Evolutionary conservation across 1,140 invertebrate genomes (phyloP).

Genomic region (Helicoverpa armigera): DNA sequence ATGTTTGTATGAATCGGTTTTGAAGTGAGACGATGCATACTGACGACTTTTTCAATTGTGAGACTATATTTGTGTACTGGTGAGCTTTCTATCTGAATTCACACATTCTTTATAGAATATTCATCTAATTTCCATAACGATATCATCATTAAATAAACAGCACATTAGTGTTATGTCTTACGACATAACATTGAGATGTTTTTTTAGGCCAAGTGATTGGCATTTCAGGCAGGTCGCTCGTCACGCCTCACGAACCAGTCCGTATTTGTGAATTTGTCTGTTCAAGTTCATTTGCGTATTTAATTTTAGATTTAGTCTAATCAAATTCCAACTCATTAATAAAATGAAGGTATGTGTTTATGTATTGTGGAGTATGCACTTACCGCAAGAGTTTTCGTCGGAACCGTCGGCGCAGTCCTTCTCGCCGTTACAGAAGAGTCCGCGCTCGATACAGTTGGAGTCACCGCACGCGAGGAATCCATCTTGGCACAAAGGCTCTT

Average conservation of each 20-base stretch:
- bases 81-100: constrained; percentile 38
- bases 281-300: constrained; percentile 69
- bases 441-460: constrained; percentile 94
- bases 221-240: constrained; percentile 77
- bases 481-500: constrained; percentile 96
- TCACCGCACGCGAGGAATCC: constrained; percentile 95
- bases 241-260: constrained; percentile 69
- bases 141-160: constrained; percentile 65
- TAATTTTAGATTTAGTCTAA: constrained; percentile 55
- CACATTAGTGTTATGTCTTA: constrained; percentile 67
- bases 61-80: constrained; percentile 39
- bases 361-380: constrained; percentile 77
- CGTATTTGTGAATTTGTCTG: constrained; percentile 63
- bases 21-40: constrained; percentile 55
- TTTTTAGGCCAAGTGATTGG: constrained; percentile 84
- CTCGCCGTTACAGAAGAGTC: constrained; percentile 97
- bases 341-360: not conserved
- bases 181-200: constrained; percentile 79
- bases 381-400: constrained; percentile 97
- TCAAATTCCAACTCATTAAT: constrained; percentile 4
- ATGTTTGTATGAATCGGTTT: constrained; percentile 51
- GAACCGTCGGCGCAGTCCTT: constrained; percentile 96
- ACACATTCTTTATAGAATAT: constrained; percentile 19
- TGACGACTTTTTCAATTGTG: constrained; percentile 52
- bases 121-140: constrained; percentile 42